Evolutionary conservation across 1,140 invertebrate species (phyloP), one percentile per base, ranked within the genome.

Genomic region (Drosophila varians): DNA sequence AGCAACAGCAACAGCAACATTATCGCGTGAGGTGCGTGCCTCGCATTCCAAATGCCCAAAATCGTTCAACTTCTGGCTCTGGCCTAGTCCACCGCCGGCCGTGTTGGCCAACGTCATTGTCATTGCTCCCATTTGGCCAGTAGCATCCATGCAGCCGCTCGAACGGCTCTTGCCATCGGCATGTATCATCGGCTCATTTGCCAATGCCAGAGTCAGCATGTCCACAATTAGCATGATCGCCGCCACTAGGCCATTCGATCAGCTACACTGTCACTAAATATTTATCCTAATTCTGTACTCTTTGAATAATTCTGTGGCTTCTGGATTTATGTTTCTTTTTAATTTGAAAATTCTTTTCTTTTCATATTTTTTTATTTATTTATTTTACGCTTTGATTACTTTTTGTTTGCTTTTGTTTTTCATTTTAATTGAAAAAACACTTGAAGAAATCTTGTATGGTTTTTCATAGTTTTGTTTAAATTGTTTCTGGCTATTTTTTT

Each of bases 181-280:
- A 61, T n/a, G 38, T 9, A 42, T 42, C 14, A 61, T 61, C 1
- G 55, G 42, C 56, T 64, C 74, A 19, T 56, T 86, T 34, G 76
- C 62, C 58, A 82, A 45, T 26, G 86, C 65, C 62, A 89, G 25
- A 18, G 86, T 89, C 53, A 89, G 54, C 76, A 79, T 80, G 65
- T 89, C 76, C 53, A 86, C 75, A 64, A 77, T 77, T 31, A 77
- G 69, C 84, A 84, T 84, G 42, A 56, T 68, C 52, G 42, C 47
- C 34, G 16, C 3, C 2, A 49, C 31, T 47, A 8, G 3, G 18
- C 42, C 31, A 25, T 23, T 42, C 1, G 46, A 43, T 43, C 62
- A 26, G 2, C 4, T 11, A n/a, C 3, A n/a, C 28, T 31, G 1
- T 31, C 0, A 11, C 9, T 11, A 31, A 21, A 21, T n/a, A n/a